These are phyloP conservation scores for Hyles lineata DNA, from an alignment of 2,888 invertebrate genomes.

Conservation along the genomic window DNA sequence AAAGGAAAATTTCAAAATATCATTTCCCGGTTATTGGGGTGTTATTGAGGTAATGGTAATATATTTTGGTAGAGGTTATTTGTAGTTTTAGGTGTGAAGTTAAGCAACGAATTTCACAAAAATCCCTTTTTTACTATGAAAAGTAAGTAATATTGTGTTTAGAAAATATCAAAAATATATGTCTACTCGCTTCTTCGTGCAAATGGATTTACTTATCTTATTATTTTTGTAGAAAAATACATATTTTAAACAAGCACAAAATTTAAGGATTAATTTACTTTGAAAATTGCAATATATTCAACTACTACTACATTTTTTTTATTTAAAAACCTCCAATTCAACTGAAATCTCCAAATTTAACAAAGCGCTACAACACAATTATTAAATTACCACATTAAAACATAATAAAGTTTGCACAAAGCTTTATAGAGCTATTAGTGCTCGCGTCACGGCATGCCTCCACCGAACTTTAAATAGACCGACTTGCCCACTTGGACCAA, in stretches of 20 bases:
- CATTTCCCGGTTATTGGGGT: background rate
- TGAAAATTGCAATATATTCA: no score
- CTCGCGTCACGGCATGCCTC: slow-evolving; percentile 35
- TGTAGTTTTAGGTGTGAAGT: no score
- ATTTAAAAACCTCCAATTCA: background rate
- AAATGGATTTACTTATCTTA: no score
- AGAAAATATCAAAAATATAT: background rate
- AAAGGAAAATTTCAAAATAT: background rate
- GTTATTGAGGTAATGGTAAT: background rate
- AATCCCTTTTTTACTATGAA: no score
- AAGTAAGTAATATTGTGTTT: no score
- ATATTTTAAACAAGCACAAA: no score
- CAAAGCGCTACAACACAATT: slow-evolving; percentile 1
- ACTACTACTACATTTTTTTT: background rate
- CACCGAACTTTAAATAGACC: slow-evolving; percentile 38
- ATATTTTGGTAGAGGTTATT: background rate
- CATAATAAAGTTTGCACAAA: slow-evolving; percentile 2
- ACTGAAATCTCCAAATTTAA: background rate
- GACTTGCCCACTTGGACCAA: slow-evolving; percentile 31
- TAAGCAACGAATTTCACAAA: no score
- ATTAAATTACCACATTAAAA: slow-evolving; percentile 11
- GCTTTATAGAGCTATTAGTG: slow-evolving; percentile 21
- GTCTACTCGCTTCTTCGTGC: background rate
- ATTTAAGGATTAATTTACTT: no score
- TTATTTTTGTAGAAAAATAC: no score